Evolutionary conservation across 2,888 invertebrate genomes (phyloP), one percentile per base, ranked within the genome.

Genomic region (Stegana nigrithorax): DNA sequence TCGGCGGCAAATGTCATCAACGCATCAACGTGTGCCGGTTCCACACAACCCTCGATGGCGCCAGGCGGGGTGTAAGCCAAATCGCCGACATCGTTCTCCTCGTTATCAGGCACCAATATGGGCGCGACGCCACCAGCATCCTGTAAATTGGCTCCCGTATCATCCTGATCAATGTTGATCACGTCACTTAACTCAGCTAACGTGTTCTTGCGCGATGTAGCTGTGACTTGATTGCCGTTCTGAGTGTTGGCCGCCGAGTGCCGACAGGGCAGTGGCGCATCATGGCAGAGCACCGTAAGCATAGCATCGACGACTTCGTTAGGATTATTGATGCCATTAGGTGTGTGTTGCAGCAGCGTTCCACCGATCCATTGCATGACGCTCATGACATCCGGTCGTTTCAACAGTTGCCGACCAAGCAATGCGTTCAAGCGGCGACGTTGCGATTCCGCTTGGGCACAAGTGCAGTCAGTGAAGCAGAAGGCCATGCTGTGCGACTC

Each of bases 401-500:
- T 90, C 67, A 90, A 88, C 4, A 95, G 83, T 50, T 92, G 90
- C 59, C 89, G 88, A 23, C 89, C 89, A 51, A 90, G 88, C 84
- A 91, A 90, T 64, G 87, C 71, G 4, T 71, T 71, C 45, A 85
- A 65, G 2, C 81, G 78, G 36, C 80, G 81, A 78, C 79, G 88
- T 87, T 78, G 89, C 85, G 84, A 87, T 86, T 86, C 90, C 87
- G 88, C 84, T 65, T 84, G 83, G 0, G 83, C 80, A 67, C 96
- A 96, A 0, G 92, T 92, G 86, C 96, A 96, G 75, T 94, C 93
- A 1, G 91, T 88, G 83, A 93, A 94, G 86, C 95, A 96, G 85
- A 95, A 95, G 58, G 92, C 89, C 81, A 93, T 90, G 80, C 93
- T 93, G 75, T 93, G 92, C 58, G 92, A 91, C 84, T 94, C 94